Percentiles rank a stretch among this genome's conserved stretches.
Conservation (phyloP, 2,888 invertebrate species). For the Prosopocoilus inquinatus region DNA sequence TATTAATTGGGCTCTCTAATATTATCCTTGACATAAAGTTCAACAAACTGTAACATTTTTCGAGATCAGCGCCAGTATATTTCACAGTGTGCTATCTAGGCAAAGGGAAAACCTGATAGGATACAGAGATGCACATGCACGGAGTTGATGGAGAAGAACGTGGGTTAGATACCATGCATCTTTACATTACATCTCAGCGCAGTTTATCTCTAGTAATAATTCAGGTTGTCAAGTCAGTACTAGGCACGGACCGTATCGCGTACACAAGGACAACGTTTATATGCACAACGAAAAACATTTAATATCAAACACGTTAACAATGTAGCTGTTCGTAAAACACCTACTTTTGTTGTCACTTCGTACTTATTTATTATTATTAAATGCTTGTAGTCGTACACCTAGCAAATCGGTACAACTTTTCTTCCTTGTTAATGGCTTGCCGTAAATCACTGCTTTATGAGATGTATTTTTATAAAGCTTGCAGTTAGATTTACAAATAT, state of each 20-base stretch:
- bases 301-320: conserved; percentile 46
- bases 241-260: conserved; percentile 46
- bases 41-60: conserved; percentile 13
- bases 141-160: conserved; percentile 45
- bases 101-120: conserved; percentile 13
- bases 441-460: conserved; percentile 15
- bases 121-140: conserved; percentile 18
- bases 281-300: conserved; percentile 43
- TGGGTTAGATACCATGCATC: conserved; percentile 50
- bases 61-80: background rate
- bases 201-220: conserved; percentile 47
- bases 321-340: conserved; percentile 43
- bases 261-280: conserved; percentile 42
- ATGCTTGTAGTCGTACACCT: conserved; percentile 24
- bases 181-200: conserved; percentile 48
- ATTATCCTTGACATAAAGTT: conserved; percentile 5
- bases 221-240: conserved; percentile 46
- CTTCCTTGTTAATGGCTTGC: conserved; percentile 12
- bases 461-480: conserved; percentile 18
- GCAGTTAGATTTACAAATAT: conserved; percentile 15
- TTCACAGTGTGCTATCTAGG: conserved; percentile 11
- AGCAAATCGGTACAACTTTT: conserved; percentile 20
- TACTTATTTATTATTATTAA: conserved; percentile 29
- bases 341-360: conserved; percentile 38
- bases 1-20: background rate